These are phyloP conservation scores for Paraescarpia echinospica DNA, from an alignment of 1,140 invertebrate genomes.

Conservation along the genomic window DNA sequence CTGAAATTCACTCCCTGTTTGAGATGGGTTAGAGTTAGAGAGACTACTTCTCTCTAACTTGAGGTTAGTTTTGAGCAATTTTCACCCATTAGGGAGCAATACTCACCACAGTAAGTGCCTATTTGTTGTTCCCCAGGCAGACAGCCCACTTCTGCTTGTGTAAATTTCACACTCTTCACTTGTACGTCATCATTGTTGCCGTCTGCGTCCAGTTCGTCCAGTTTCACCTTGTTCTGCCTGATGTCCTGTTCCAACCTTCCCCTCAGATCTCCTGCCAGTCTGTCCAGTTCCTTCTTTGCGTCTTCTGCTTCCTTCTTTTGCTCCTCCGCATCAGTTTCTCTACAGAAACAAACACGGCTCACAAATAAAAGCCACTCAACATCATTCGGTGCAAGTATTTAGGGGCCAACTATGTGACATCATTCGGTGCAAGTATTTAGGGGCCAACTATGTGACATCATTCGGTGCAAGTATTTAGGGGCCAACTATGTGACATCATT, in stretches of 20 bases:
- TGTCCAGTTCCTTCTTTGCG: neutral
- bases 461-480: too few species aligned
- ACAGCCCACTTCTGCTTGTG: neutral
- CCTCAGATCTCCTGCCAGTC: neutral
- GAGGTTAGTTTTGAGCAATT: neutral
- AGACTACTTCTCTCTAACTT: too few species aligned
- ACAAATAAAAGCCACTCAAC: neutral
- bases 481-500: too few species aligned
- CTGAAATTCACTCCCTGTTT: too few species aligned
- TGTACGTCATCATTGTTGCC: neutral
- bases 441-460: too few species aligned
- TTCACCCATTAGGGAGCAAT: neutral
- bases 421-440: too few species aligned
- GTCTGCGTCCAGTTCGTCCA: neutral
- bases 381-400: neutral
- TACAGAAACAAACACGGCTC: neutral
- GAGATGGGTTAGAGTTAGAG: too few species aligned
- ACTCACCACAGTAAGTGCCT: neutral
- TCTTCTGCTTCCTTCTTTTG: neutral
- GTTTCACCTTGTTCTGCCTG: neutral
- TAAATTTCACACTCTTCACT: neutral
- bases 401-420: too few species aligned
- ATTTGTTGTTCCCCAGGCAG: neutral
- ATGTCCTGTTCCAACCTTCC: neutral
- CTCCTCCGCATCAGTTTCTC: neutral